These are phyloP conservation scores for Oligia strigilis DNA, from an alignment of 2,888 invertebrate genomes.

Conservation along the genomic window DNA sequence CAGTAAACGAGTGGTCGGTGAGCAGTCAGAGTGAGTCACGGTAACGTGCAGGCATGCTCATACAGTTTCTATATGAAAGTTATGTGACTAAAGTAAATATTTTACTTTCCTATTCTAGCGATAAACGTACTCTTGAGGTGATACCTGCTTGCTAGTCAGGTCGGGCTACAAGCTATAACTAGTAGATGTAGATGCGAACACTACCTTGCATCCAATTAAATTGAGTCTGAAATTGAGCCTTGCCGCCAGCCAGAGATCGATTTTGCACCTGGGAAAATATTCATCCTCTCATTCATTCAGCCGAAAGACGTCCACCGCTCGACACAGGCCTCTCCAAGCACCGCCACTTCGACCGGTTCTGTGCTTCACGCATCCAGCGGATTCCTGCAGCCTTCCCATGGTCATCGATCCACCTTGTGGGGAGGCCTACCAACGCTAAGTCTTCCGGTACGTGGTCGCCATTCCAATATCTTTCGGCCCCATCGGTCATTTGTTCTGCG, in stretches of 20 bases:
- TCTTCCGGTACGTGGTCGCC: too few relatives aligned
- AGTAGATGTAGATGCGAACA: not conserved
- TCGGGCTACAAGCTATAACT: not conserved
- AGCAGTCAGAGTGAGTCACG: constrained; percentile 6
- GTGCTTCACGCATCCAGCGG: too few relatives aligned
- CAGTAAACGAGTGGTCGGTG: not conserved
- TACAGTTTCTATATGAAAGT: constrained; percentile 36
- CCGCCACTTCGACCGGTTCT: not conserved
- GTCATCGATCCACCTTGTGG: not conserved
- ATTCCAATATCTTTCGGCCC: too few relatives aligned
- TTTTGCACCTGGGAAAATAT: not conserved
- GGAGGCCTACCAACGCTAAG: not conserved
- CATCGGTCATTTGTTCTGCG: too few relatives aligned
- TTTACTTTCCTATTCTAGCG: constrained; percentile 22
- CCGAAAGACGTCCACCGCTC: not conserved
- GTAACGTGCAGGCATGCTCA: constrained; percentile 17
- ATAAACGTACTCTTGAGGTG: not conserved
- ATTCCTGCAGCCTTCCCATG: not conserved
- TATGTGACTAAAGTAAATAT: constrained; percentile 31
- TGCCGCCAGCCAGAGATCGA: not conserved
- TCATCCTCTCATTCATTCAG: not conserved
- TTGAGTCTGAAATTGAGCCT: not conserved
- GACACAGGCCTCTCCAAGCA: not conserved
- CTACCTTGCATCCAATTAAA: not conserved
- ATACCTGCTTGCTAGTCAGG: not conserved